Evolutionary conservation across 2,113 vertebrate genomes (phyloP).

Genomic region (Triplophysa siluroides): DNA sequence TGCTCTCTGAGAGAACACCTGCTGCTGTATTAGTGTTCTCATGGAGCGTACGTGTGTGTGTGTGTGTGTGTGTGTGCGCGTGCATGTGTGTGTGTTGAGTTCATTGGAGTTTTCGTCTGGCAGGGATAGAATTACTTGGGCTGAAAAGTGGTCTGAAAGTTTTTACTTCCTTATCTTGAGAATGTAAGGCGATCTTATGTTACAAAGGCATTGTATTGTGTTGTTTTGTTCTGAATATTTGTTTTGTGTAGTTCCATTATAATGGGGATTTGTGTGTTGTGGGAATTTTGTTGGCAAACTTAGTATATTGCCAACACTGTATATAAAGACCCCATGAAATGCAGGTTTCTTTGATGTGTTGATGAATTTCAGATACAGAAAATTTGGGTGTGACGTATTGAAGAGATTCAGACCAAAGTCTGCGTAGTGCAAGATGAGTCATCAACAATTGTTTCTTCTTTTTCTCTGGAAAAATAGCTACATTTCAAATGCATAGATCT

Average conservation of each 20-base stretch:
- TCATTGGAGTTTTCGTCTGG: background rate
- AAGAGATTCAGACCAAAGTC: no score
- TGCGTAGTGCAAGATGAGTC: no score
- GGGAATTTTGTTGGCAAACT: constrained; percentile 32
- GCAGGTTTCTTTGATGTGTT: no score
- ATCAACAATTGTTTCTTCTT: no score
- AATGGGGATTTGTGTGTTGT: constrained; percentile 25
- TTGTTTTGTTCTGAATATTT: constrained; percentile 14
- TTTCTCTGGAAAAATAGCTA: no score
- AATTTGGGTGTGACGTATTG: no score
- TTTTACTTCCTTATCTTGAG: background rate
- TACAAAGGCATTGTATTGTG: constrained; percentile 26
- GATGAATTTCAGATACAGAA: no score
- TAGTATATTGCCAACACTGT: constrained; percentile 7
- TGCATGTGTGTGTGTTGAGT: background rate
- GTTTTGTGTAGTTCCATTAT: constrained; percentile 5
- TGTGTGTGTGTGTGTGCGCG: background rate
- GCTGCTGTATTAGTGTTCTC: constrained; percentile 38
- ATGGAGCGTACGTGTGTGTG: background rate
- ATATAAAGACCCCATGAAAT: background rate
- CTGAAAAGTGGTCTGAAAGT: background rate
- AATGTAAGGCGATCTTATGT: background rate
- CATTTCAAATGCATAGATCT: no score
- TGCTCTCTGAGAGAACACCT: constrained; percentile 31
- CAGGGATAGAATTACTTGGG: background rate